phyloP scores from a whole-genome alignment of 2,888 invertebrate genomes.

The Eugnorisma glareosa region DNA sequence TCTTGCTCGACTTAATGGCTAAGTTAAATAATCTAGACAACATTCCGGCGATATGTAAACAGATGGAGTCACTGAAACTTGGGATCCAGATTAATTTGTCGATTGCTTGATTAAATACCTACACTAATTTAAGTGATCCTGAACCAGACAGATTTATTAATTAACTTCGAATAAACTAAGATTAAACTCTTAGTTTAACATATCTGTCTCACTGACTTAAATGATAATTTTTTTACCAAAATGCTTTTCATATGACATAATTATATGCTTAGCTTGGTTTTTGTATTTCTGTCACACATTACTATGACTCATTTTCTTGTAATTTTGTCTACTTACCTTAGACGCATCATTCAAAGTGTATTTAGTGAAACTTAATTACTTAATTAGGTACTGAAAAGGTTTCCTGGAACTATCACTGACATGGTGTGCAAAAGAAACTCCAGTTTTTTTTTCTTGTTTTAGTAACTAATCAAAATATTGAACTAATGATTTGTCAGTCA shows the following conservation, averaged over 20 bases:
- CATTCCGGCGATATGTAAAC: conserved; percentile 53
- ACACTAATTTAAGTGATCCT: conserved; percentile 40
- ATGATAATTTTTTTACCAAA: not conserved
- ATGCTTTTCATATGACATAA: not conserved
- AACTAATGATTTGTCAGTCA: not conserved
- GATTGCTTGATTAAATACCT: conserved; percentile 53
- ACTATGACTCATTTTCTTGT: not conserved
- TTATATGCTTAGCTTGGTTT: not conserved
- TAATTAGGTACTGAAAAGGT: not conserved
- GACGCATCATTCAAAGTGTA: not conserved
- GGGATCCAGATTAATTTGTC: conserved; percentile 43
- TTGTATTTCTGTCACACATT: not conserved
- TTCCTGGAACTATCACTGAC: not conserved
- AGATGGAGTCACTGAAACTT: conserved; percentile 44
- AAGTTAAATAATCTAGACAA: conserved; percentile 63
- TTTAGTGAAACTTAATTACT: not conserved
- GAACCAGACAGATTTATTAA: conserved; percentile 45
- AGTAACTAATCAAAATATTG: not conserved
- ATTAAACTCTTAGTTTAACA: conserved; percentile 11
- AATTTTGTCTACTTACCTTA: not conserved
- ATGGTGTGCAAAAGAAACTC: not conserved
- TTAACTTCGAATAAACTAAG: conserved; percentile 33
- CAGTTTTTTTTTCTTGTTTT: not conserved
- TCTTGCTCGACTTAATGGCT: conserved; percentile 73
- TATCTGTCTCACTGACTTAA: not conserved